Base-by-base conservation (phyloP, 2,888 invertebrate genomes). In the Rhagium mordax region DNA sequence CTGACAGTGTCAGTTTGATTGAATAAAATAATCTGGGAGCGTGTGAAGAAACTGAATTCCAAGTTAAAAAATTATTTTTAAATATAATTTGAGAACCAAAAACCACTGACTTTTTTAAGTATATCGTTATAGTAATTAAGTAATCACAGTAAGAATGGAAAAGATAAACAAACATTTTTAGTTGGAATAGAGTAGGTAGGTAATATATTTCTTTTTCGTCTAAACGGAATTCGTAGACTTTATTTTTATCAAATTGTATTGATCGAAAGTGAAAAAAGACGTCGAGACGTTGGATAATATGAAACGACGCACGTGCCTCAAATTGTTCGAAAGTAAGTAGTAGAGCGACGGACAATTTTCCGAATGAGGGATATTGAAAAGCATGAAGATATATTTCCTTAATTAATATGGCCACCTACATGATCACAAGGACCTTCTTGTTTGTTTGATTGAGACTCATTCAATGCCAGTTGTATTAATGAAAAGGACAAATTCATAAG, bases 381-480 rank as follows among this genome's bases (percentile, higher is more conserved):
- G 48, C 20, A 55, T 51, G 24, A 24, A 71, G 47, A 53, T 71
- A 66, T 71, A 49, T 27, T 49, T 66, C 61, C 66, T 71, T 71
- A 66, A 71, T 71, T 71, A 48, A 70, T 55, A 29, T 33, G 66
- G 24, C 51, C 27, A 60, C 66, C 15, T 57, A 21, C 57, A 41
- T 53, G 71, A 64, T 62, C 57, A 71, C 66, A 61, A 71, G 60
- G 49, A 49, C 66, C 71, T 57, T 67, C 57, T 67, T 57, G 66
- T 71, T 71, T 51, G 64, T 71, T 66, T 71, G 71, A 71, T 71
- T 71, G 71, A 60, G 60, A 66, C 66, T 71, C 71, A 71, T 71
- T 71, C 71, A 71, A 71, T 71, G 66, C 66, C 53, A 66, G 61
- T 71, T 66, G 48, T 66, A 71, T 71, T 71, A 71, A 66, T 71